Base-by-base conservation (phyloP, 1,140 invertebrate genomes). In the Nomia melanderi region DNA sequence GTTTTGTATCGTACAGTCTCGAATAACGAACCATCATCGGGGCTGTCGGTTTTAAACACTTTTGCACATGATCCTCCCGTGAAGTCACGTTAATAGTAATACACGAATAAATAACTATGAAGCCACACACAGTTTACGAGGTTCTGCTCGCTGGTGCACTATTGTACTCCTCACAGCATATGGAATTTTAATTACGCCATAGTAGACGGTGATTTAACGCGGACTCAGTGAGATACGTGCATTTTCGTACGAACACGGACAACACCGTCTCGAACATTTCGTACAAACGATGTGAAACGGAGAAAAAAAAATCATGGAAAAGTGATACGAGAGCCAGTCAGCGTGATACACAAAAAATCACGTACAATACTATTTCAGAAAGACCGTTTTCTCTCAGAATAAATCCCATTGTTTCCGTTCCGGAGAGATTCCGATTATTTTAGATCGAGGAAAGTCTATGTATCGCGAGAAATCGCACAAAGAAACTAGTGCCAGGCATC, bases 161-260 rank as follows among this genome's bases (percentile, higher is more conserved):
- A 33, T 66, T n/a, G 39, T 41, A 33, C 25, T 67, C 17, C 29
- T 50, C 63, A 66, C 36, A 63, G 44, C 75, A 63, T 77, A 77
- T 70, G 75, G 57, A 63, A 71, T 77, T 63, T 77, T 71, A 71
- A 77, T 77, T 41, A 56, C 47, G 57, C 54, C 33, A n/a, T 62
- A 23, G 8, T 71, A 25, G 27, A 72, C 59, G 23, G 14, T 14
- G 39, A 76, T 59, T 50, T 31, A 27, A 60, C 20, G 39, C 25
- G 23, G 17, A 29, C 20, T 12, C 17, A 74, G 14, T 53, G 64
- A 56, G 17, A 57, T 27, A 33, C 23, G 20, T 17, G n/a, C 29
- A 69, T 50, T 29, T 59, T 36, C 8, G 8, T 76, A 36, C 7
- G 36, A 59, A 59, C 12, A 50, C 9, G 23, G 6, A 29, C 57